These are phyloP conservation scores for Syngnathus rostellatus DNA, from an alignment of 2,797 vertebrate species.

Conservation along the genomic window DNA sequence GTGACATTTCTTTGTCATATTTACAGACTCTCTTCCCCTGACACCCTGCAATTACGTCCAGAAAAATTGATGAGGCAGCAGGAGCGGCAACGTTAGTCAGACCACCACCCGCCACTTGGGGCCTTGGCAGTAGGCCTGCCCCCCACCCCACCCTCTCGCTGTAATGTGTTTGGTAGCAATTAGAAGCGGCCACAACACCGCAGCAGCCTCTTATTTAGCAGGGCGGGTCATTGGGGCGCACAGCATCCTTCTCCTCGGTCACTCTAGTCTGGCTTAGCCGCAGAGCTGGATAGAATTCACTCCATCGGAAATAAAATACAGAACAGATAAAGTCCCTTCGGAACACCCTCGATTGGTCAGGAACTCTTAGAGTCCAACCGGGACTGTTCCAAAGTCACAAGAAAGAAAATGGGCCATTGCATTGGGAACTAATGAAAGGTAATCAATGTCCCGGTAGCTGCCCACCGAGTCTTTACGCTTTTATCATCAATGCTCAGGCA, in stretches of 20 bases:
- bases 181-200: constrained; percentile 64
- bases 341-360: constrained; percentile 36
- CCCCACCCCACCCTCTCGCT: constrained; percentile 23
- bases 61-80: constrained; percentile 71
- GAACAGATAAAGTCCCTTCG: constrained; percentile 49
- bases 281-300: constrained; percentile 63
- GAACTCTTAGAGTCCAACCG: neutral
- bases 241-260: constrained; percentile 57
- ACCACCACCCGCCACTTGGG: neutral
- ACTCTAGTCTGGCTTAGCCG: constrained; percentile 51
- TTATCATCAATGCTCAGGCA: too few relatives aligned
- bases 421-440: too few relatives aligned
- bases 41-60: constrained; percentile 70
- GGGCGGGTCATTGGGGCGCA: constrained; percentile 70
- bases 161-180: constrained; percentile 69
- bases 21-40: constrained; percentile 64
- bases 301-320: constrained; percentile 68
- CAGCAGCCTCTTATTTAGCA: constrained; percentile 75
- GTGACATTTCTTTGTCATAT: constrained; percentile 68
- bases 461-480: too few relatives aligned
- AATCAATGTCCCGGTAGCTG: too few relatives aligned
- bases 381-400: neutral
- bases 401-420: neutral
- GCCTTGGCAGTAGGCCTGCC: constrained; percentile 41
- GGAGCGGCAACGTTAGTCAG: constrained; percentile 52